These are phyloP conservation scores for Nemoura dubitans DNA, from an alignment of 2,888 invertebrate genomes.

Conservation along the genomic window DNA sequence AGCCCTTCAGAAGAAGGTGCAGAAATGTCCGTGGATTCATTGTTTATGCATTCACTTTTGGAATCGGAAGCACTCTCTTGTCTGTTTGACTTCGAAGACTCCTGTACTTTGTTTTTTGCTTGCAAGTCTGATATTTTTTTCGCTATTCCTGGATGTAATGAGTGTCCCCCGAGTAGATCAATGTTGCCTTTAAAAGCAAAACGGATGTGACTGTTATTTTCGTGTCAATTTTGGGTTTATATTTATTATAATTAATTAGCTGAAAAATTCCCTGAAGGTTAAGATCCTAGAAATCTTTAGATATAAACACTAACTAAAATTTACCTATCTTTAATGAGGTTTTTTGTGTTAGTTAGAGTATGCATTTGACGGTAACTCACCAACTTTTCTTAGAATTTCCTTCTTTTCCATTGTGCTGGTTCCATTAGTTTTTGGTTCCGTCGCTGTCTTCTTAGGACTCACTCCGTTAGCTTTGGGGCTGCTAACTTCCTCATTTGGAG, in stretches of 20 bases:
- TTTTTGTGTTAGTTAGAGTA: too few species aligned
- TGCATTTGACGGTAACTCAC: slow-evolving; percentile 23
- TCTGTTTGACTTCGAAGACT: neutral
- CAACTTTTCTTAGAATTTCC: slow-evolving; percentile 22
- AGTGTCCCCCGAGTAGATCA: neutral
- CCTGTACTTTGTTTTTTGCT: neutral
- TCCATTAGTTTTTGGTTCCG: neutral
- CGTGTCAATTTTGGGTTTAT: neutral
- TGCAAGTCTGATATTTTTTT: neutral
- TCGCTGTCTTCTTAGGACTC: neutral
- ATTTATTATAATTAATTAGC: too few species aligned
- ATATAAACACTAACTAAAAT: too few species aligned
- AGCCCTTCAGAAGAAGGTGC: neutral
- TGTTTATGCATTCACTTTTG: neutral
- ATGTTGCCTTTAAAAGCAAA: slow-evolving; percentile 18
- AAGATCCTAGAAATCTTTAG: too few species aligned
- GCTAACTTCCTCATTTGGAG: neutral
- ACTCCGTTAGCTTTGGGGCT: neutral
- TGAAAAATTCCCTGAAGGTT: too few species aligned
- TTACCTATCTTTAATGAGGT: too few species aligned
- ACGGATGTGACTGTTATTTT: neutral
- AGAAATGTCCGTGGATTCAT: neutral
- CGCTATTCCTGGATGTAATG: slow-evolving; percentile 19
- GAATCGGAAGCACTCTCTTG: neutral
- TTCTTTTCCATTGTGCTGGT: neutral